A percentile compares a stretch with the other conserved stretches of the same genome.
These are phyloP conservation scores for Takifugu bimaculatus DNA, from an alignment of 2,113 vertebrate genomes.

Conservation along the genomic window DNA sequence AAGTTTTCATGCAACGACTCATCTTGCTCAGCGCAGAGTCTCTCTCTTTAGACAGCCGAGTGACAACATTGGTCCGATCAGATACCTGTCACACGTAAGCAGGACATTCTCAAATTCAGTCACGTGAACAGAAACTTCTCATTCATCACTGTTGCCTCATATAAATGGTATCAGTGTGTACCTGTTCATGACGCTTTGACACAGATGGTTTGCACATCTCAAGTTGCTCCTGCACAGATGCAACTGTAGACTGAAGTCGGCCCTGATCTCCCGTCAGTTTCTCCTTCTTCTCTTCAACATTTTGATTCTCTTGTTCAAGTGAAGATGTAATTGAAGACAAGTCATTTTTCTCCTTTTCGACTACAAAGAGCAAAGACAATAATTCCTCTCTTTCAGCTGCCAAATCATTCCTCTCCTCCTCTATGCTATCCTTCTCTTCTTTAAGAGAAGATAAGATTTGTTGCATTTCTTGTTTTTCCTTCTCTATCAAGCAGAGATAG, in stretches of 20 bases:
- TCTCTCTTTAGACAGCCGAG: constrained; percentile 75
- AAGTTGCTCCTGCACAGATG: constrained; percentile 43
- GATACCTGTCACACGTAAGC: constrained; percentile 55
- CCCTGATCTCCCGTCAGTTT: constrained; percentile 41
- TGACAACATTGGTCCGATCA: constrained; percentile 47
- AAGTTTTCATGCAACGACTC: constrained; percentile 81
- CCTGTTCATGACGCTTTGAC: constrained; percentile 48
- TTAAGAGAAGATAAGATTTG: constrained; percentile 25
- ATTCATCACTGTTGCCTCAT: not conserved
- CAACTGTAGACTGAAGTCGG: constrained; percentile 27
- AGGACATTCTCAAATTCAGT: not conserved
- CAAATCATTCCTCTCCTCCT: constrained; percentile 36
- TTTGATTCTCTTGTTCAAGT: constrained; percentile 61
- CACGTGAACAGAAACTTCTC: not conserved
- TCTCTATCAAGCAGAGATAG: constrained; percentile 13
- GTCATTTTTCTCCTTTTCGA: constrained; percentile 47
- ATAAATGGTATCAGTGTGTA: not conserved
- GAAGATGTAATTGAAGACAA: constrained; percentile 38
- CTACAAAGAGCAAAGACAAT: constrained; percentile 23
- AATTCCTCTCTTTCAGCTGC: constrained; percentile 39
- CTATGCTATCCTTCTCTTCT: constrained; percentile 26
- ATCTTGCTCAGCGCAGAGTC: constrained; percentile 73
- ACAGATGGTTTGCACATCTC: constrained; percentile 30
- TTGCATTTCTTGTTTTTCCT: constrained; percentile 33
- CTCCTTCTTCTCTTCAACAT: constrained; percentile 52